phyloP scores from a whole-genome alignment of 1,140 invertebrate species.

The Drosophila nannoptera region DNA sequence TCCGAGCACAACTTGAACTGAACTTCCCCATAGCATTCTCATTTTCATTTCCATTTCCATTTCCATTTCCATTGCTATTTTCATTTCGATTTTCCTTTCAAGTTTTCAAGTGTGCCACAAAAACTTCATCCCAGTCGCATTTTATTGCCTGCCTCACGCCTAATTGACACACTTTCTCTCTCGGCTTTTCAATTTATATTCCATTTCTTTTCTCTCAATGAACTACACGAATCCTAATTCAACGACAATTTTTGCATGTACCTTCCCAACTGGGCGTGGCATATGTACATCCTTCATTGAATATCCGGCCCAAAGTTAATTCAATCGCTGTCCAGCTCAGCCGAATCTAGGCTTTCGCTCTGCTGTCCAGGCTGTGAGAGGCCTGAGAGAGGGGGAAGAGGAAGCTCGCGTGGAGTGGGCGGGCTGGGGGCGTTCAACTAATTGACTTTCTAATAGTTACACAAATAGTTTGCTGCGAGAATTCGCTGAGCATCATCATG shows the following conservation, averaged over 20 bases:
- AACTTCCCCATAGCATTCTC: background rate
- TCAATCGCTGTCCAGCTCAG: slow-evolving; percentile 7
- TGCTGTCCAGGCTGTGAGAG: background rate
- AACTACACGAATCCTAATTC: no score
- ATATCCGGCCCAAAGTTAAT: slow-evolving; percentile 25
- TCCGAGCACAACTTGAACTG: slow-evolving; percentile 8
- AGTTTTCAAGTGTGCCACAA: slow-evolving; percentile 53
- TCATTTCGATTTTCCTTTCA: slow-evolving; percentile 5
- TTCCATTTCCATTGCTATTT: slow-evolving; percentile 13
- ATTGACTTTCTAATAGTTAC: slow-evolving; percentile 68
- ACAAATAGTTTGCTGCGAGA: slow-evolving; percentile 51
- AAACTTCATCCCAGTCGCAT: slow-evolving; percentile 15
- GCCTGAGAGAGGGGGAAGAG: background rate
- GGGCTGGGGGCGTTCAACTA: slow-evolving; percentile 33
- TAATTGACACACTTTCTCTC: slow-evolving; percentile 32
- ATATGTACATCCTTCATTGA: slow-evolving; percentile 15
- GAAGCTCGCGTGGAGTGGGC: no score
- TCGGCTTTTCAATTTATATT: no score
- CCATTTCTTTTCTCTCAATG: no score
- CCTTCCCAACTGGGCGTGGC: no score
- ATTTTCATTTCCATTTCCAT: slow-evolving; percentile 2
- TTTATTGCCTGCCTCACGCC: slow-evolving; percentile 12
- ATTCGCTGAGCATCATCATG: slow-evolving; percentile 42
- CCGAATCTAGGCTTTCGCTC: no score
- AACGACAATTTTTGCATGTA: no score